Evolutionary conservation across 2,797 vertebrate species (phyloP), one percentile per base, ranked within the genome.

Genomic region (Megalops cyprinoides): DNA sequence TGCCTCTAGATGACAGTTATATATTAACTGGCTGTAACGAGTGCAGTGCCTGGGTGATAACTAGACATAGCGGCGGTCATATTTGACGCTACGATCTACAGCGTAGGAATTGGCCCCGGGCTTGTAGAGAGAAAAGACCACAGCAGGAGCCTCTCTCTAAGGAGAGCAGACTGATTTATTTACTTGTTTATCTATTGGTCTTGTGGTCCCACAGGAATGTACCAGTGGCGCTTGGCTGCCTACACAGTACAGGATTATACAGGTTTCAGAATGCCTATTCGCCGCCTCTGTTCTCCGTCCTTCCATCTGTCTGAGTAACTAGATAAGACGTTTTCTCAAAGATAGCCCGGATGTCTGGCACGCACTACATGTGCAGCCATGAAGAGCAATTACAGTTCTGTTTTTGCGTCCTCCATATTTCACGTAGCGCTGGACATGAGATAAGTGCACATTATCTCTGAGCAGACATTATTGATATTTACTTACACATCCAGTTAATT

Each of bases 81-180:
- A 44, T 71, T 44, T 67, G 62, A 67, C 62, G 37, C 39, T 12
- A 31, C 39, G 12, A 20, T 44, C 44, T 20, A 39, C 39, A 42
- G 20, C n/a, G 39, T 71, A 23, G 23, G 9, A 71, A 71, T 71
- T 31, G n/a, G 34, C 37, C 39, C 39, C 39, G 39, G 67, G 37
- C 67, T 20, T 44, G 20, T 10, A 23, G 67, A 71, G 44, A 71
- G 7, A 20, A 20, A 18, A 23, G 12, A 20, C 1, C n/a, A 10
- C 79, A 71, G 67, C 12, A 84, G 75, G 62, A 74, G 67, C 42
- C 81, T 56, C 39, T 84, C 60, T 76, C 31, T 84, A 82, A 74
- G 87, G 81, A 82, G 87, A 81, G 80, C 79, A 58, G 73, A 82
- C 80, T 71, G 37, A 82, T 88, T 76, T 82, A 82, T 87, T 79